Evolutionary conservation across 23 tunicate species (phyloP).

Genomic region (Ascidia mentula): DNA sequence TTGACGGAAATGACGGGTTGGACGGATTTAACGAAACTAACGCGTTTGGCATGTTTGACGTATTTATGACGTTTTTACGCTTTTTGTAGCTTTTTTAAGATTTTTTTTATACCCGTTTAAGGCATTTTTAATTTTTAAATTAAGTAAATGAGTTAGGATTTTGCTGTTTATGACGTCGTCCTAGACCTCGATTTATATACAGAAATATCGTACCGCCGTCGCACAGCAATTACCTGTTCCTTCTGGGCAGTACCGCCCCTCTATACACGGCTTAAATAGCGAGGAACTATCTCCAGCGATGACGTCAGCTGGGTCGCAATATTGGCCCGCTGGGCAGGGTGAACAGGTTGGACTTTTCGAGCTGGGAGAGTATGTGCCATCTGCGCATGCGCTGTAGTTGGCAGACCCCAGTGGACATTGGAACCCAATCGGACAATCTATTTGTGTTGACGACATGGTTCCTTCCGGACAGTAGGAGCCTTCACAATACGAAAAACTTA

Average conservation of each 20-base stretch:
- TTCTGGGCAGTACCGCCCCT: constrained; percentile 89
- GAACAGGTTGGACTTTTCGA: constrained; percentile 40
- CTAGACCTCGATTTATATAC: too few relatives aligned
- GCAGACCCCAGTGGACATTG: constrained; percentile 77
- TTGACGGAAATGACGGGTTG: too few relatives aligned
- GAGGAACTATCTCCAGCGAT: constrained; percentile 54
- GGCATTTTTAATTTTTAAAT: too few relatives aligned
- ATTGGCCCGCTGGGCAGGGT: constrained; percentile 78
- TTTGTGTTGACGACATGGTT: constrained; percentile 51
- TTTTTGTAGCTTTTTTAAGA: too few relatives aligned
- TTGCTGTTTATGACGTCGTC: too few relatives aligned
- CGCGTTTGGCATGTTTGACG: too few relatives aligned
- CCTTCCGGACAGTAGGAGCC: constrained; percentile 90
- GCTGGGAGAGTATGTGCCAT: constrained; percentile 66
- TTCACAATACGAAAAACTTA: constrained; percentile 6
- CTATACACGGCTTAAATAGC: constrained; percentile 57
- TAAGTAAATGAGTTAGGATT: too few relatives aligned
- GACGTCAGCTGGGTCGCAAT: constrained; percentile 55
- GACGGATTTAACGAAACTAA: too few relatives aligned
- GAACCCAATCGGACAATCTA: constrained; percentile 66
- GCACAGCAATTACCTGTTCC: constrained; percentile 91
- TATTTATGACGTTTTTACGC: too few relatives aligned
- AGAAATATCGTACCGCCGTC: too few relatives aligned
- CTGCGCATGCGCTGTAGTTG: constrained; percentile 50
- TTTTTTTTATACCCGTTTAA: too few relatives aligned